These are phyloP conservation scores for Drosophila bocki DNA, from an alignment of 1,140 invertebrate genomes.

Conservation along the genomic window DNA sequence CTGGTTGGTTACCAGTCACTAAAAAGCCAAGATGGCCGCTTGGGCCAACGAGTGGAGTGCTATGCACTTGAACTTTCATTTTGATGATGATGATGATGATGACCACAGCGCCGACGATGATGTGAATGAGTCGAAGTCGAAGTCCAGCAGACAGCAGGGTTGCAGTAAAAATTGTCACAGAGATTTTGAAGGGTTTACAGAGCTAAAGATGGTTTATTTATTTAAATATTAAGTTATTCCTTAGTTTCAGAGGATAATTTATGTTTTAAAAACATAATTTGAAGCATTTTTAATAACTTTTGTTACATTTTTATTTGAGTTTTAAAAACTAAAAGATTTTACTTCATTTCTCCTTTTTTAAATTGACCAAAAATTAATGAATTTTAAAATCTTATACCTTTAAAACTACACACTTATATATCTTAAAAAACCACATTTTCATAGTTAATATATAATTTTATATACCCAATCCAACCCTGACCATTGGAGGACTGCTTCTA, in stretches of 20 bases:
- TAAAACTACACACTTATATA: neutral
- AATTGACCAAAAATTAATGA: no score
- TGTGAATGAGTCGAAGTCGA: constrained; percentile 35
- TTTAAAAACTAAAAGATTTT: neutral
- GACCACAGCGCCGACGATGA: constrained; percentile 24
- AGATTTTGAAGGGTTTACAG: neutral
- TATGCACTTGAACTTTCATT: constrained; percentile 68
- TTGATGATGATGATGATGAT: constrained; percentile 44
- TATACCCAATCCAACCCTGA: constrained; percentile 29
- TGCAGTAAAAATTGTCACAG: constrained; percentile 6
- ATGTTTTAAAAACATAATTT: neutral
- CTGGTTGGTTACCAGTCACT: constrained; percentile 69
- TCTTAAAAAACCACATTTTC: neutral
- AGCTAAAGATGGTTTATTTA: neutral
- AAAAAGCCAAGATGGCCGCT: constrained; percentile 75
- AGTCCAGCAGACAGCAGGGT: constrained; percentile 13
- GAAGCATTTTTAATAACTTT: neutral
- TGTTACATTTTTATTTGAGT: neutral
- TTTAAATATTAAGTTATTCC: neutral
- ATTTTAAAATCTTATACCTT: neutral
- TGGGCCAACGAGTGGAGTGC: constrained; percentile 40
- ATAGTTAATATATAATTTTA: neutral
- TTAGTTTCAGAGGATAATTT: neutral
- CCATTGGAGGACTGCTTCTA: constrained; percentile 7
- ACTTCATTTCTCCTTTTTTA: rapidly evolving